Evolutionary conservation across 2,888 invertebrate genomes (phyloP).

Genomic region (Acronicta aceris): DNA sequence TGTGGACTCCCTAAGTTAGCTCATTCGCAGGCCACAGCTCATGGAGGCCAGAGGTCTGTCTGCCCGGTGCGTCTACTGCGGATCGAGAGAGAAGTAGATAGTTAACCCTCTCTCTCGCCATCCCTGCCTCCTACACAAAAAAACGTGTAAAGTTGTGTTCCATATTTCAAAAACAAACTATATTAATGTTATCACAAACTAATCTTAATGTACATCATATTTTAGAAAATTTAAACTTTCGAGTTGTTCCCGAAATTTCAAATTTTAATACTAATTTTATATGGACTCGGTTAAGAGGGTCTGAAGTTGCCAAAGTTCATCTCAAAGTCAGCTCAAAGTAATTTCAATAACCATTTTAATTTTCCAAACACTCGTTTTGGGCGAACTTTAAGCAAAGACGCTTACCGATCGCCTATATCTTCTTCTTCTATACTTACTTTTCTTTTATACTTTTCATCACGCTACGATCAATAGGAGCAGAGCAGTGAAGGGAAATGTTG

Average conservation of each 20-base stretch:
- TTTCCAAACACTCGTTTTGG: conserved; percentile 43
- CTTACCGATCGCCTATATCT: conserved; percentile 34
- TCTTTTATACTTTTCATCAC: too few relatives aligned
- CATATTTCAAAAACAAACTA: conserved; percentile 7
- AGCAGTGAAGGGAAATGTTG: too few relatives aligned
- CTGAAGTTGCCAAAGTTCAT: conserved; percentile 44
- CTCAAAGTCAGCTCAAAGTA: conserved; percentile 45
- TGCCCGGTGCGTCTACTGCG: too few relatives aligned
- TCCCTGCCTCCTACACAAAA: too few relatives aligned
- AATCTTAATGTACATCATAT: conserved; percentile 8
- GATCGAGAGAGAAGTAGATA: too few relatives aligned
- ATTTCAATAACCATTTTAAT: conserved; percentile 57
- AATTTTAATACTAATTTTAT: conserved; percentile 48
- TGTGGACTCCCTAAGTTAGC: too few relatives aligned
- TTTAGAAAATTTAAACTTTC: conserved; percentile 36
- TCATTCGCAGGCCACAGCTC: too few relatives aligned
- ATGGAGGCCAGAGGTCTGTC: too few relatives aligned
- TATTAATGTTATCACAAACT: not conserved
- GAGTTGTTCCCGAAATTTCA: conserved; percentile 24
- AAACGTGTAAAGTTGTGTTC: not conserved
- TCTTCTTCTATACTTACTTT: too few relatives aligned
- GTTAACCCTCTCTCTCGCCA: too few relatives aligned
- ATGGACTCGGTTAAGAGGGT: conserved; percentile 23
- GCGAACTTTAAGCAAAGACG: conserved; percentile 40
- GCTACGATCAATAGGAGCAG: too few relatives aligned